Percentiles rank a stretch among this genome's conserved stretches.
Evolutionary conservation across 2,888 invertebrate species (phyloP).

Genomic region (Drosophila leonis): DNA sequence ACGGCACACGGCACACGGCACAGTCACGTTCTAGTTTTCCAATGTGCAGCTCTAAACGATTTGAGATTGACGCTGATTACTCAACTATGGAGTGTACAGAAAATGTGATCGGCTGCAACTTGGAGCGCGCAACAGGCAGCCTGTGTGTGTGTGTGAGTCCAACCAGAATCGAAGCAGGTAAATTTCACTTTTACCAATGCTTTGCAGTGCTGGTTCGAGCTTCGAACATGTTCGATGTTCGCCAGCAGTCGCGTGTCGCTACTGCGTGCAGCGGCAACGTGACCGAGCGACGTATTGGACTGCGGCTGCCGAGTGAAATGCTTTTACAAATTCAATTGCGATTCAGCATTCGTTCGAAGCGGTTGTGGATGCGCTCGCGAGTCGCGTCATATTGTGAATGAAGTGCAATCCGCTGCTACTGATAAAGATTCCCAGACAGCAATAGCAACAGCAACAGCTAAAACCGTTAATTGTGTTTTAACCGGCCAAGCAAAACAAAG

Average conservation of each 20-base stretch:
- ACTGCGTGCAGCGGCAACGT: slow-evolving; percentile 82
- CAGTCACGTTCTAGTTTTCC: slow-evolving; percentile 73
- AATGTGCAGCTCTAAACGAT: slow-evolving; percentile 70
- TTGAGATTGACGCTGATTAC: slow-evolving; percentile 71
- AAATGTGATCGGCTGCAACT: slow-evolving; percentile 68
- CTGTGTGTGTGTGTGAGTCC: neutral
- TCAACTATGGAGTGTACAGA: slow-evolving; percentile 56
- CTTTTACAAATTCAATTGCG: slow-evolving; percentile 83
- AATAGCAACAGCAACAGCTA: slow-evolving; percentile 17
- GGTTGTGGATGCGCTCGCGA: slow-evolving; percentile 60
- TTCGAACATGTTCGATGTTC: slow-evolving; percentile 49
- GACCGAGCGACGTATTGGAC: slow-evolving; percentile 60
- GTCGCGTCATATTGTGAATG: slow-evolving; percentile 32
- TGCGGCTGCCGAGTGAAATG: slow-evolving; percentile 70
- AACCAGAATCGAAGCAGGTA: slow-evolving; percentile 15
- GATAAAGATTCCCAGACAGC: slow-evolving; percentile 34
- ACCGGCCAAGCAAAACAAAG: neutral
- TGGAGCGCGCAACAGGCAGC: slow-evolving; percentile 46
- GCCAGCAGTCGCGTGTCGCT: slow-evolving; percentile 68
- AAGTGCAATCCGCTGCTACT: slow-evolving; percentile 37
- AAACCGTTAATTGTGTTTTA: slow-evolving; percentile 46
- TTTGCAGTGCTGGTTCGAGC: slow-evolving; percentile 7
- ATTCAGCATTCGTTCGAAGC: slow-evolving; percentile 75
- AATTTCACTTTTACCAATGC: slow-evolving; percentile 70
- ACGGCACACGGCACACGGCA: slow-evolving; percentile 26